These are phyloP conservation scores for Drosophila helvetica DNA, from an alignment of 2,888 invertebrate genomes.

Conservation along the genomic window DNA sequence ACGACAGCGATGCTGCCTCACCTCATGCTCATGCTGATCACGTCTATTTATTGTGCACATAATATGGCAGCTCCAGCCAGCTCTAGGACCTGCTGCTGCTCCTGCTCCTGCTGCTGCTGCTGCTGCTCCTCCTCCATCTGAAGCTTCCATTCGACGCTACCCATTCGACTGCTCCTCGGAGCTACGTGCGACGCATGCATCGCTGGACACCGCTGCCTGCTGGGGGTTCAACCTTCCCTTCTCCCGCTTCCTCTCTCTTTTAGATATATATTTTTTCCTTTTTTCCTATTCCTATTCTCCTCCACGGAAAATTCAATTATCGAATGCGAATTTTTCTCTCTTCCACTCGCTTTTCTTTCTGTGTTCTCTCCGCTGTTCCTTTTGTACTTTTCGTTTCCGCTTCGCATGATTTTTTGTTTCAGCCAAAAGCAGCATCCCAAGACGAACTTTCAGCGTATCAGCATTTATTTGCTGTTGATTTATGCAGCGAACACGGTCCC, in stretches of 20 bases:
- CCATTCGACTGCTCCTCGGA: conserved; percentile 55
- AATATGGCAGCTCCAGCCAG: conserved; percentile 75
- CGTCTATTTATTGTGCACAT: conserved; percentile 83
- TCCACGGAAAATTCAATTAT: conserved; percentile 77
- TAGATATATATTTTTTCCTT: conserved; percentile 32
- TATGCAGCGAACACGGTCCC: conserved; percentile 61
- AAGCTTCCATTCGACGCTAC: conserved; percentile 14
- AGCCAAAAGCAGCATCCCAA: conserved; percentile 64
- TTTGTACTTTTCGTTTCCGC: conserved; percentile 64
- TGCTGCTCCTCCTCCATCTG: conserved; percentile 18
- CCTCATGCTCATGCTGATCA: conserved; percentile 81
- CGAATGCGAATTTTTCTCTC: conserved; percentile 73
- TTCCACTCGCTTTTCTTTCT: conserved; percentile 1
- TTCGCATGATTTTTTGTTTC: conserved; percentile 80
- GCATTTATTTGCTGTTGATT: conserved; percentile 80
- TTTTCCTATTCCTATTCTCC: conserved; percentile 54
- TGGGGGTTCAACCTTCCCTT: conserved; percentile 20
- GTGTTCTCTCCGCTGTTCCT: conserved; percentile 9
- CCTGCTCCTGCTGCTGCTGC: conserved; percentile 9
- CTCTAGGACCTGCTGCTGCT: conserved; percentile 22
- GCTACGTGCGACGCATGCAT: conserved; percentile 78
- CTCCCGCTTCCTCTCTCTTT: conserved; percentile 23
- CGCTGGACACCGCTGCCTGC: conserved; percentile 70
- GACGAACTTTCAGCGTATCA: conserved; percentile 79
- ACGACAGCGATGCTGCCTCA: conserved; percentile 53